A percentile compares a stretch with the other conserved stretches of the same genome.
Evolutionary conservation across 1,140 invertebrate species (phyloP).

Genomic region (Teleogryllus occipitalis): DNA sequence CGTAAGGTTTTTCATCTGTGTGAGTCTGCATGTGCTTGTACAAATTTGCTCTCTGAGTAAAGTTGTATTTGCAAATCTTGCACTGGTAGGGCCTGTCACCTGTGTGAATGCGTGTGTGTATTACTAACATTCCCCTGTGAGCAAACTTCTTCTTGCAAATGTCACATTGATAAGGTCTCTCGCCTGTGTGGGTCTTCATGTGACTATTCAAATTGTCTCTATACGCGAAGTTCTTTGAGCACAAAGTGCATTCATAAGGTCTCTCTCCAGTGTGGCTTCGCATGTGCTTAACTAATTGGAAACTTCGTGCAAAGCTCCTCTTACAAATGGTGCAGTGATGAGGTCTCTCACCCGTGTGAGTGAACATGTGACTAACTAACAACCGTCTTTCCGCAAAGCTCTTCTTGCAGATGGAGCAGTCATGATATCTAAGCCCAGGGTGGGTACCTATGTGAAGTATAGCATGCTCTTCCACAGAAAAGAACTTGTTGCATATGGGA

Average conservation of each 20-base stretch:
- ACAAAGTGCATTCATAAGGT: constrained; percentile 37
- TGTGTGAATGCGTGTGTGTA: constrained; percentile 36
- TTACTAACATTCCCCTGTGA: constrained; percentile 29
- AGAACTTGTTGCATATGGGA: no score
- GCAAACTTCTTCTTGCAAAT: constrained; percentile 36
- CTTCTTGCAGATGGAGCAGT: no score
- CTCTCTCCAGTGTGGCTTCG: constrained; percentile 54
- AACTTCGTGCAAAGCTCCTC: no score
- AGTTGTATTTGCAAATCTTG: constrained; percentile 23
- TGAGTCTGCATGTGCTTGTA: constrained; percentile 5
- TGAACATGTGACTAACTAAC: no score
- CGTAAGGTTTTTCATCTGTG: constrained; percentile 15
- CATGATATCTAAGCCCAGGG: no score
- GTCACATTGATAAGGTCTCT: constrained; percentile 36
- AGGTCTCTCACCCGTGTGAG: no score
- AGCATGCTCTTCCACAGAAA: no score
- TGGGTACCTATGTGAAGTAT: no score
- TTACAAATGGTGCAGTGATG: no score
- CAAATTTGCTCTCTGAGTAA: constrained; percentile 19
- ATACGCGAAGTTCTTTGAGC: constrained; percentile 42
- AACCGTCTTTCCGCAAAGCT: no score
- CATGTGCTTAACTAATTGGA: constrained; percentile 33
- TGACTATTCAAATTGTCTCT: constrained; percentile 40
- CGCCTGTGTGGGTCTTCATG: constrained; percentile 43
- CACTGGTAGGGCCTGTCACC: constrained; percentile 34